These are phyloP conservation scores for Isichthys henryi DNA, from an alignment of 2,113 vertebrate species.

Conservation along the genomic window DNA sequence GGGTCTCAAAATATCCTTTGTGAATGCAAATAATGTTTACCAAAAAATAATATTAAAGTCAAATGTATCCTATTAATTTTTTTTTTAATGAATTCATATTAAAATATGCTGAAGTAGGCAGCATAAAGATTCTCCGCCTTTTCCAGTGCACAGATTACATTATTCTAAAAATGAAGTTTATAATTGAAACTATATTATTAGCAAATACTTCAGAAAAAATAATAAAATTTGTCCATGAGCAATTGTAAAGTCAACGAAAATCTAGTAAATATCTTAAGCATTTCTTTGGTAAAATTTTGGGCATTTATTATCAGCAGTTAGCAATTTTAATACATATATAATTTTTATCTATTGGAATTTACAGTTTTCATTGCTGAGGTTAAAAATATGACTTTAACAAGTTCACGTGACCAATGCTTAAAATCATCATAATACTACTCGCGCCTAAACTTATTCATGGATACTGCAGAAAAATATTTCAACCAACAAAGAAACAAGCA, in stretches of 20 bases:
- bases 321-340: not conserved
- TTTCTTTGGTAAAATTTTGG: not conserved
- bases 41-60: not conserved
- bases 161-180: not conserved
- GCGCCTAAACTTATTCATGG: not conserved
- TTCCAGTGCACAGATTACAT: not conserved
- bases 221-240: not conserved
- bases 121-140: not conserved
- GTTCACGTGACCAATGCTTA: not conserved
- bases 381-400: not conserved
- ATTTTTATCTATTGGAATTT: not conserved
- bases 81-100: not conserved
- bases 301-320: not conserved
- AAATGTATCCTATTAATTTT: not conserved
- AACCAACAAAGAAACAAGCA: not conserved
- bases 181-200: not conserved
- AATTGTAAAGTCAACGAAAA: not conserved
- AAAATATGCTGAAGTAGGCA: not conserved
- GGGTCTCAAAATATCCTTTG: not conserved
- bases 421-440: not conserved
- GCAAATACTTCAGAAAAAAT: not conserved
- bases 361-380: not conserved
- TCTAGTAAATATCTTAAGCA: not conserved
- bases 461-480: not conserved
- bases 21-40: not conserved